Percentiles rank a stretch among this genome's conserved stretches.
These are phyloP conservation scores for Xylocampa areola DNA, from an alignment of 2,888 invertebrate species.

Conservation along the genomic window DNA sequence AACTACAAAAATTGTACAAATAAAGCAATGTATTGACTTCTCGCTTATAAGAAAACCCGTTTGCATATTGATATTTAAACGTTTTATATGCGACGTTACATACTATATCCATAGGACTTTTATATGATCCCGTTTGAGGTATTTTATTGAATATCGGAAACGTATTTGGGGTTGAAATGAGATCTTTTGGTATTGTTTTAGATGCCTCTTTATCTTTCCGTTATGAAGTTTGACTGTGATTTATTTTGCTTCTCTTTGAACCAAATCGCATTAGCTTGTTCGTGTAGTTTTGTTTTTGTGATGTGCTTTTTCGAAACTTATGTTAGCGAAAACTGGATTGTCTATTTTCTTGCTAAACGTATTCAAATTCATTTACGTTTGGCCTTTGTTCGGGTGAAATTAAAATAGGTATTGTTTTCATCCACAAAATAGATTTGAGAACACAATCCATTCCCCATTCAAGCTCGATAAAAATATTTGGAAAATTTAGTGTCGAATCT, in stretches of 20 bases:
- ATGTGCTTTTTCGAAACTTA: conserved; percentile 18
- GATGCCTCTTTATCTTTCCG: conserved; percentile 69
- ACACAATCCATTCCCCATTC: too few species aligned
- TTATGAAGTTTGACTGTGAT: conserved; percentile 77
- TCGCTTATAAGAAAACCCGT: conserved; percentile 66
- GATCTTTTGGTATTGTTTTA: conserved; percentile 79
- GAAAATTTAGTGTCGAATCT: too few species aligned
- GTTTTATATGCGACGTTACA: conserved; percentile 64
- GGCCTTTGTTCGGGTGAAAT: conserved; percentile 32
- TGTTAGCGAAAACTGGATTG: conserved; percentile 27
- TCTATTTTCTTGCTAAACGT: conserved; percentile 43
- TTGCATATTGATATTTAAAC: conserved; percentile 78
- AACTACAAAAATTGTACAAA: conserved; percentile 66
- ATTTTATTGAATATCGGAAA: conserved; percentile 85
- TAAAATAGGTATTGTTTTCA: conserved; percentile 14
- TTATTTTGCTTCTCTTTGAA: conserved; percentile 68
- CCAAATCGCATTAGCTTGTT: conserved; percentile 44
- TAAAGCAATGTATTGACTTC: conserved; percentile 63
- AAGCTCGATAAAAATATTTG: too few species aligned
- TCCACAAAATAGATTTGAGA: neutral
- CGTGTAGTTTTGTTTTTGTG: conserved; percentile 42
- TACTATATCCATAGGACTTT: conserved; percentile 73
- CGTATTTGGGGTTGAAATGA: conserved; percentile 83
- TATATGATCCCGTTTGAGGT: conserved; percentile 79
- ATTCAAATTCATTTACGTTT: conserved; percentile 47